These are phyloP conservation scores for Cephus pygmeus DNA, from an alignment of 2,888 invertebrate species.

Conservation along the genomic window DNA sequence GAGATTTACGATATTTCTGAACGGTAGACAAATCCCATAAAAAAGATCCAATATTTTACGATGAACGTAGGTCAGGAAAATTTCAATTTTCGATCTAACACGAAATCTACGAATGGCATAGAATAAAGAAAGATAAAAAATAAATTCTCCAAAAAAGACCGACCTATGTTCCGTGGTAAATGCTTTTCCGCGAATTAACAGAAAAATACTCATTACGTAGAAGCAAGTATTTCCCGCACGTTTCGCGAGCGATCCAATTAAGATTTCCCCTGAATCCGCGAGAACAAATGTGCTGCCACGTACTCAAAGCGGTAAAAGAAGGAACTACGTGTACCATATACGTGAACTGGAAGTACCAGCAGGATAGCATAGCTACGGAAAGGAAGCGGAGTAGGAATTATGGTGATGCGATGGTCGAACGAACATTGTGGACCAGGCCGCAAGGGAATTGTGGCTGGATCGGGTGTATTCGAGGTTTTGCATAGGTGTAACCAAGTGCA, in stretches of 20 bases:
- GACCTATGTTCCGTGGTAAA: too few relatives aligned
- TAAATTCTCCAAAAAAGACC: too few relatives aligned
- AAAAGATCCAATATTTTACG: conserved; percentile 22
- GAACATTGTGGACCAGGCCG: conserved; percentile 17
- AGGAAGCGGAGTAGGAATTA: conserved; percentile 34
- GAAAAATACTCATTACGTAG: too few relatives aligned
- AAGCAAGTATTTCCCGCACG: too few relatives aligned
- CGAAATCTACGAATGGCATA: too few relatives aligned
- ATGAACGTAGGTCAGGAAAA: too few relatives aligned
- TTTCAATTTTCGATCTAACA: too few relatives aligned
- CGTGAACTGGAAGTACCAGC: too few relatives aligned
- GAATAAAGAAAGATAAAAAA: too few relatives aligned
- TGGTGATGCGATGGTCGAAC: conserved; percentile 31
- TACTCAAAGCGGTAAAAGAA: not conserved
- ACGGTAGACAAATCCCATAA: conserved; percentile 54
- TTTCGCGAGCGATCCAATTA: not conserved
- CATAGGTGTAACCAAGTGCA: conserved; percentile 21
- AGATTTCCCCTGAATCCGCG: not conserved
- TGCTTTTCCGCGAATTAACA: too few relatives aligned
- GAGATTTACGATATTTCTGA: conserved; percentile 53
- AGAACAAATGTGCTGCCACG: not conserved
- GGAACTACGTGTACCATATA: too few relatives aligned
- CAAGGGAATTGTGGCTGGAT: conserved; percentile 31
- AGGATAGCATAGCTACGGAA: too few relatives aligned
- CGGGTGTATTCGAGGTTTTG: conserved; percentile 24